Conservation (phyloP, 1,140 invertebrate genomes). For the Cepaea nemoralis region DNA sequence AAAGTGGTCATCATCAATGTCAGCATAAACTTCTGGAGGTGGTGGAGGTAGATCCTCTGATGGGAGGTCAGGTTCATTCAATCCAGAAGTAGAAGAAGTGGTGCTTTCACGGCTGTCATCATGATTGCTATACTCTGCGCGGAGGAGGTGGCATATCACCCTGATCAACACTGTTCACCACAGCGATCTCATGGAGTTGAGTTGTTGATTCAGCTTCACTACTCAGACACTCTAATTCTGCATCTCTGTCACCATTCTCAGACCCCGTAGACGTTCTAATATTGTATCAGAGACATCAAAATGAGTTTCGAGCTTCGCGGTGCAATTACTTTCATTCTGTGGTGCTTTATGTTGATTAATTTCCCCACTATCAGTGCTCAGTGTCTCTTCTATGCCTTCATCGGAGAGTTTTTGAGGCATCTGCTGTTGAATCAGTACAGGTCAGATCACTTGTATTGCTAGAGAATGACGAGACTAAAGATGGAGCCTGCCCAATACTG, state of each 20-base stretch:
- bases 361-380: neutral
- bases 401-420: slow-evolving; percentile 24
- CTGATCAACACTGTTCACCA: no score
- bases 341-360: neutral
- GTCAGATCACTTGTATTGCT: slow-evolving; percentile 40
- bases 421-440: slow-evolving; percentile 17
- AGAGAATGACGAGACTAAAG: slow-evolving; percentile 36
- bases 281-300: neutral
- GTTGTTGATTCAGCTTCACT: neutral
- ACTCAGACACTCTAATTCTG: neutral
- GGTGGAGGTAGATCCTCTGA: slow-evolving; percentile 20
- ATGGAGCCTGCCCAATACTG: slow-evolving; percentile 39
- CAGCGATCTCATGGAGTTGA: no score
- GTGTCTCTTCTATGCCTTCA: neutral
- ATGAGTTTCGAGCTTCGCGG: neutral
- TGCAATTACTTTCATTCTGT: neutral
- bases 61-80: neutral
- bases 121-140: no score
- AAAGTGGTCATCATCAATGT: slow-evolving; percentile 2
- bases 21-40: slow-evolving; percentile 22
- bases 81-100: neutral
- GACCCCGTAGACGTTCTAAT: neutral
- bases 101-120: neutral
- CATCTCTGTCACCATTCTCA: neutral
- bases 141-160: no score